Evolutionary conservation across 2,888 invertebrate species (phyloP).

Genomic region (Agonum fuliginosum): DNA sequence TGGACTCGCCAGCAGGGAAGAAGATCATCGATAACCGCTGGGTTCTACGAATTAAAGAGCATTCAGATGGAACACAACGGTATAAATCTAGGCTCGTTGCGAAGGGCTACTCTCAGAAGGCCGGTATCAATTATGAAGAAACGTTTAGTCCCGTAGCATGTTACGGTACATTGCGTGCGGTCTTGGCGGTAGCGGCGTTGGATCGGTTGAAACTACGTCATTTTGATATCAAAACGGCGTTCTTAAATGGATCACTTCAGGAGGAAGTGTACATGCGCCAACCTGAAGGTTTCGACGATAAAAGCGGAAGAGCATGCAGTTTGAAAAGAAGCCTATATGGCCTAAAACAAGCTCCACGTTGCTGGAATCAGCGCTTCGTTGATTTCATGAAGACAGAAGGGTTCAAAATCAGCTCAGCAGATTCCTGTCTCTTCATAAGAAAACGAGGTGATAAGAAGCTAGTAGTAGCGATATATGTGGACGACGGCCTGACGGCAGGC

Average conservation of each 20-base stretch:
- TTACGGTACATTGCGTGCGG: slow-evolving; percentile 45
- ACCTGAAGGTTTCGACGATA: slow-evolving; percentile 67
- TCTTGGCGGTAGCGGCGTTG: slow-evolving; percentile 61
- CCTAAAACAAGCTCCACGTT: slow-evolving; percentile 68
- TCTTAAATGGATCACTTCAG: slow-evolving; percentile 65
- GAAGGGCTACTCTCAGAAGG: slow-evolving; percentile 55
- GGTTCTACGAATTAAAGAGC: slow-evolving; percentile 61
- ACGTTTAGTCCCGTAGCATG: slow-evolving; percentile 64
- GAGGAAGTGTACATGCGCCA: slow-evolving; percentile 67
- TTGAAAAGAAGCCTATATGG: slow-evolving; percentile 68
- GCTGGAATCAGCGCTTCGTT: slow-evolving; percentile 67
- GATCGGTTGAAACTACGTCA: slow-evolving; percentile 60
- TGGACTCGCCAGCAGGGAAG: slow-evolving; percentile 58
- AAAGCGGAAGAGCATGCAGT: slow-evolving; percentile 65
- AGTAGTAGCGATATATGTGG: slow-evolving; percentile 66
- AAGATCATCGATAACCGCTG: slow-evolving; percentile 42
- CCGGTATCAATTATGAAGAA: slow-evolving; percentile 62
- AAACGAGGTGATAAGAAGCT: slow-evolving; percentile 60
- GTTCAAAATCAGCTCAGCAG: slow-evolving; percentile 64
- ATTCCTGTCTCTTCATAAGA: slow-evolving; percentile 66
- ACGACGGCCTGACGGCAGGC: slow-evolving; percentile 66
- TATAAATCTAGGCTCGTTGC: slow-evolving; percentile 64
- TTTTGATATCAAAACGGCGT: slow-evolving; percentile 55
- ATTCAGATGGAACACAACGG: slow-evolving; percentile 58
- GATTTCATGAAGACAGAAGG: slow-evolving; percentile 64